Evolutionary conservation across 2,113 vertebrate species (phyloP).

Genomic region (Protobothrops flavoviridis): DNA sequence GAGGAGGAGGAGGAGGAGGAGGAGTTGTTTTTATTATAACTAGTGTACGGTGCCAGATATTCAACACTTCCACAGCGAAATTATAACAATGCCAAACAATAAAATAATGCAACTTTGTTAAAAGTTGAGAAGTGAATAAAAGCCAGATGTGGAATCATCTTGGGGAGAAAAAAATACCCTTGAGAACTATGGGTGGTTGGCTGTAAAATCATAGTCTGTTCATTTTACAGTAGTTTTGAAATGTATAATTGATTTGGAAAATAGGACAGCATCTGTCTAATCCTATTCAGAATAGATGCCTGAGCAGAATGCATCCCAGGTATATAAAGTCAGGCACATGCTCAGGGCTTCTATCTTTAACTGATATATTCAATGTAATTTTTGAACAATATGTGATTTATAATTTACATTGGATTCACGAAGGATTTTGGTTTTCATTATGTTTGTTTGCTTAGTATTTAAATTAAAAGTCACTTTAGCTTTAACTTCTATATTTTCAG

Average conservation of each 20-base stretch:
- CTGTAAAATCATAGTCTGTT: not conserved
- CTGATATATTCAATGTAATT: not conserved
- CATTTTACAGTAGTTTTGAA: not conserved
- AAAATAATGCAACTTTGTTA: not conserved
- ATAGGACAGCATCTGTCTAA: not conserved
- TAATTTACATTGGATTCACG: not conserved
- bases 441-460: not conserved
- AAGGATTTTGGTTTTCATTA: not conserved
- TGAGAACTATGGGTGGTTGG: not conserved
- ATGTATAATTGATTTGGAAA: not conserved
- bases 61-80: not conserved
- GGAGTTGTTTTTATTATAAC: not conserved
- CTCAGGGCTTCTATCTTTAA: not conserved
- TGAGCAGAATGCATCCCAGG: not conserved
- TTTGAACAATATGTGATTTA: not conserved
- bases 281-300: not conserved
- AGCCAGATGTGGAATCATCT: not conserved
- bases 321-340: not conserved
- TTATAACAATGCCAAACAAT: not conserved
- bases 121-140: not conserved
- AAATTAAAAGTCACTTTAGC: not conserved
- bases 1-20: not conserved
- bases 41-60: not conserved
- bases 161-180: not conserved
- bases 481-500: not conserved